phyloP scores from a whole-genome alignment of 1,140 invertebrate genomes.

The Pseudomyrmex pallidus region DNA sequence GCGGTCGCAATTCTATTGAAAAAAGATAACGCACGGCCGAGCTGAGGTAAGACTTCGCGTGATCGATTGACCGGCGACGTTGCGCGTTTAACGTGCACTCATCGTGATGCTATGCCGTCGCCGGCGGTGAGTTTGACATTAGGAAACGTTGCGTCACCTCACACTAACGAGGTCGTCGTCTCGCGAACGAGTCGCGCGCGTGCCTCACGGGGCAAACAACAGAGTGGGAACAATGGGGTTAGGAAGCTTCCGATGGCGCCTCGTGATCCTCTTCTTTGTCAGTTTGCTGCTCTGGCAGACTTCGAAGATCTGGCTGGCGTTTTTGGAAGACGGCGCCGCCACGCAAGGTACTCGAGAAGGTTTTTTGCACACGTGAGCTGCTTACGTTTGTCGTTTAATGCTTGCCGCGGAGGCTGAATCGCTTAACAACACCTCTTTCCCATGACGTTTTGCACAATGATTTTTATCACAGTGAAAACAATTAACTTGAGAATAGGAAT shows the following conservation, averaged over 20 bases:
- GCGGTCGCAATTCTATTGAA: background rate
- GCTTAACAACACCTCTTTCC: background rate
- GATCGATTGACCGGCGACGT: background rate
- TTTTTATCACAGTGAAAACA: background rate
- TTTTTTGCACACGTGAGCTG: background rate
- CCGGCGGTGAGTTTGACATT: background rate
- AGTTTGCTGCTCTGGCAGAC: conserved; percentile 75
- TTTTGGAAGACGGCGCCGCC: conserved; percentile 30
- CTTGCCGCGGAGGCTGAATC: background rate
- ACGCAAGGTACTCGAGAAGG: conserved; percentile 57
- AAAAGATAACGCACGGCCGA: background rate
- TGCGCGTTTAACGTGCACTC: background rate
- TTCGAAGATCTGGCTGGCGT: conserved; percentile 67
- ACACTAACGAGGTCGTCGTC: conserved; percentile 14
- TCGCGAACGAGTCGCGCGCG: conserved; percentile 33
- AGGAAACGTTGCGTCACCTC: conserved; percentile 36
- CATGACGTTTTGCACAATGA: background rate
- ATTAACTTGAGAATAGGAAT: background rate
- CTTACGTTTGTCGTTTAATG: too few species aligned
- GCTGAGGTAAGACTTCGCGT: background rate
- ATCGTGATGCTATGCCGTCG: background rate
- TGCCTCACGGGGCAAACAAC: background rate
- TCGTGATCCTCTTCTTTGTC: conserved; percentile 62
- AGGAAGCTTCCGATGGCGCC: conserved; percentile 70
- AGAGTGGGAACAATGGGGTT: conserved; percentile 69